Conservation (phyloP, 2,113 vertebrate genomes). For the Gorsachius goisagi region DNA sequence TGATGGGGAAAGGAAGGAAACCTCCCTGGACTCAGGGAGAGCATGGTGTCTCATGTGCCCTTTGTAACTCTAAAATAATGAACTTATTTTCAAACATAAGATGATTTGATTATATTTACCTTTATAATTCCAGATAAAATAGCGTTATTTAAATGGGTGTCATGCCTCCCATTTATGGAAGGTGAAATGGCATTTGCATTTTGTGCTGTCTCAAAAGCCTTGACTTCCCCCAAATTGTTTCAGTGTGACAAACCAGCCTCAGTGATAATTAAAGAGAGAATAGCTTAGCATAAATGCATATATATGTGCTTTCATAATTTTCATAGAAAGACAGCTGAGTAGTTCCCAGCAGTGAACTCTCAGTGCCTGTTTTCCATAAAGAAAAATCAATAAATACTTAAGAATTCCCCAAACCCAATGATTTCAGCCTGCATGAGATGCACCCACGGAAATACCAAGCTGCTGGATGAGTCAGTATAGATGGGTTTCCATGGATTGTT, state of each 20-base stretch:
- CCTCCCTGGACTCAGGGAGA: neutral
- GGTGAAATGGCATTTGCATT: neutral
- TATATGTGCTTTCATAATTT: neutral
- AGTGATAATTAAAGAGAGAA: constrained; percentile 29
- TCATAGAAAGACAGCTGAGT: neutral
- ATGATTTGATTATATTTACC: constrained; percentile 19
- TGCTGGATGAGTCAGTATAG: neutral
- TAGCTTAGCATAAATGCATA: constrained; percentile 48
- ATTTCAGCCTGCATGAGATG: neutral
- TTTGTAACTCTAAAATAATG: neutral
- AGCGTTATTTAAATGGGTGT: neutral
- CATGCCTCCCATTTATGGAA: neutral
- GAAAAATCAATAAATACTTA: neutral
- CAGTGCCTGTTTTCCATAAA: neutral
- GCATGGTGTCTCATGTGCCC: neutral
- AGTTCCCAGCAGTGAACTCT: neutral
- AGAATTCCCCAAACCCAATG: neutral
- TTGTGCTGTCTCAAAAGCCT: neutral
- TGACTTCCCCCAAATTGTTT: neutral
- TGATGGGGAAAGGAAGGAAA: neutral
- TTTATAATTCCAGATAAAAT: neutral
- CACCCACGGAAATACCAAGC: neutral
- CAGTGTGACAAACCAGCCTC: constrained; percentile 8
- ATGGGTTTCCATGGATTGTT: neutral
- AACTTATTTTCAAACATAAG: neutral